Evolutionary conservation across 2,888 invertebrate species (phyloP), one percentile per base, ranked within the genome.

Genomic region (Amiota mariae): DNA sequence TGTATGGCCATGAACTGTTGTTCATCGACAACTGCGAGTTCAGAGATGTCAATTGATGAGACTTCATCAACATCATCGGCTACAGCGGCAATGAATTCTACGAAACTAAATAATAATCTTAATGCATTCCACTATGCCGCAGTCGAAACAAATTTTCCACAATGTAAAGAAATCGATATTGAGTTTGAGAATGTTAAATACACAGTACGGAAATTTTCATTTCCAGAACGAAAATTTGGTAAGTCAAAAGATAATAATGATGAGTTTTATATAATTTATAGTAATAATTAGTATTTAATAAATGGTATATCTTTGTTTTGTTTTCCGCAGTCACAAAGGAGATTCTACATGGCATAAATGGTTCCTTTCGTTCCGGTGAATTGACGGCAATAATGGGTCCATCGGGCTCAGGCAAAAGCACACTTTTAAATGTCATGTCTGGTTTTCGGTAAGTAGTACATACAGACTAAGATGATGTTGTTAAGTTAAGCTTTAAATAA

Each of bases 351-450:
- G 91, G 91, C 48, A 92, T 93, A 11, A 91, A 91, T 85, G 93
- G 93, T 15, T 90, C 90, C 79, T 93, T 93, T 87, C 86, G 89
- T 74, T 91, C 93, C 3, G 93, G 93, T 0, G 91, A 93, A 82
- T 86, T 93, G 76, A 91, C 93, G 11, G 93, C 93, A 75, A 93
- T 93, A 76, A 92, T 93, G 92, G 93, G 93, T 12, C 93, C 93
- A 10, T 93, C 93, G 4, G 94, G 94, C 2, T 93, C 94, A 0
- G 94, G 96, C 63, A 96, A 97, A 88, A 96, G 96, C 71, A 96
- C 97, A 0, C 91, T 97, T 3, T 93, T 97, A 88, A 97, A 97
- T 88, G 96, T 97, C 75, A 92, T 97, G 71, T 96, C 97, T 36
- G 97, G 97, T 70, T 97, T 95, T 90, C 94, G 94, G 97, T 97